Conservation (phyloP, 2,113 vertebrate genomes). For the Etheostoma cragini region DNA sequence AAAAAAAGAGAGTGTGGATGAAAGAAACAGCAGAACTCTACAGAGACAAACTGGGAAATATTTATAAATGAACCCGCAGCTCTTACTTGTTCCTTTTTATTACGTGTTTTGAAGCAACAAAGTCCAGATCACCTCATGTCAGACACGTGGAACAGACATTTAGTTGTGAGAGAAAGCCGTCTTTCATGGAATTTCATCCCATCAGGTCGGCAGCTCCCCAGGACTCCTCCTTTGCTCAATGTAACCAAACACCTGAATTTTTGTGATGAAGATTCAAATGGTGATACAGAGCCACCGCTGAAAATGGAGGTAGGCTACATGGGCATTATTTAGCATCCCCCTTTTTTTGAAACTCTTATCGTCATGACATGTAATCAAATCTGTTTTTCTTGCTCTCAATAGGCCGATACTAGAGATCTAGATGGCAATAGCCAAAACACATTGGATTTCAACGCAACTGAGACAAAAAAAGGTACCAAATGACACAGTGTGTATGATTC, state of each 20-base stretch:
- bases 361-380: fast-evolving
- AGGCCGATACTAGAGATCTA: neutral
- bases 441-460: neutral
- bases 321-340: neutral
- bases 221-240: constrained; percentile 31
- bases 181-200: constrained; percentile 18
- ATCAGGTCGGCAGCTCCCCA: constrained; percentile 47
- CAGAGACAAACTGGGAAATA: too few species aligned
- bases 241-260: constrained; percentile 37
- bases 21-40: neutral
- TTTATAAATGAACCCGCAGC: neutral
- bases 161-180: too few species aligned
- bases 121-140: neutral
- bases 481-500: neutral
- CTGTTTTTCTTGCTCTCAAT: neutral
- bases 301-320: neutral
- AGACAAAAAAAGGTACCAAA: constrained; percentile 9
- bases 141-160: neutral
- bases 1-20: neutral
- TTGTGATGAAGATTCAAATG: fast-evolving
- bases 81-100: too few species aligned
- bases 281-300: neutral
- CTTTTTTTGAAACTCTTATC: fast-evolving
- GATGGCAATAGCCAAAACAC: neutral
- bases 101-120: neutral